Evolutionary conservation across 2,888 invertebrate genomes (phyloP).

Genomic region (Dilophus febrilis): DNA sequence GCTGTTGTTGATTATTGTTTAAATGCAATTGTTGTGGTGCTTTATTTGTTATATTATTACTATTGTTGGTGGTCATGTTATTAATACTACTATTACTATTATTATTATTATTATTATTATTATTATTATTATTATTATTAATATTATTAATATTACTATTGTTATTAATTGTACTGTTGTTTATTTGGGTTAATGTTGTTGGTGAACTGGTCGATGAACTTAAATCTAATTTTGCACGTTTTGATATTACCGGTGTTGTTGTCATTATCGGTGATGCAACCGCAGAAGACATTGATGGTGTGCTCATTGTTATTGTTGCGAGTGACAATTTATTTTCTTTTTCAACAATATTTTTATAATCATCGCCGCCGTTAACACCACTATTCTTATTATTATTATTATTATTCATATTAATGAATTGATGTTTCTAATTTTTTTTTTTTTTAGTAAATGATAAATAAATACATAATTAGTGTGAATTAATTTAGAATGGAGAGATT

Average conservation of each 20-base stretch:
- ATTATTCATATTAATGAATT: slow-evolving; percentile 1
- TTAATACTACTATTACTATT: slow-evolving; percentile 5
- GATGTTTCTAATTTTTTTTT: slow-evolving; percentile 28
- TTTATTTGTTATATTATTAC: slow-evolving; percentile 3
- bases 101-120: neutral
- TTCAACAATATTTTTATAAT: too few relatives aligned
- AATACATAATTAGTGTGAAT: too few relatives aligned
- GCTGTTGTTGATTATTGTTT: slow-evolving; percentile 7
- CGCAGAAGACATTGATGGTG: too few relatives aligned
- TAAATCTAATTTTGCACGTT: slow-evolving; percentile 25
- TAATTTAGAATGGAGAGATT: too few relatives aligned
- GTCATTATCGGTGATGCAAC: too few relatives aligned
- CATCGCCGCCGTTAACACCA: too few relatives aligned
- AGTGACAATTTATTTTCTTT: too few relatives aligned
- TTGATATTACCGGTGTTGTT: slow-evolving; percentile 18
- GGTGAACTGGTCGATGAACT: slow-evolving; percentile 33
- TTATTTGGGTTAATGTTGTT: slow-evolving; percentile 22
- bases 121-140: slow-evolving; percentile 11
- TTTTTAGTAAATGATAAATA: too few relatives aligned
- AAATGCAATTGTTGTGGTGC: slow-evolving; percentile 7
- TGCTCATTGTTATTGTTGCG: too few relatives aligned
- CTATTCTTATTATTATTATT: too few relatives aligned
- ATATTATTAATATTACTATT: slow-evolving; percentile 9
- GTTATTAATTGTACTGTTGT: slow-evolving; percentile 8
- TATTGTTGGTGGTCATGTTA: slow-evolving; percentile 12